Evolutionary conservation across 1,140 invertebrate species (phyloP), one percentile per base, ranked within the genome.

Genomic region (Dreissena rostriformis): DNA sequence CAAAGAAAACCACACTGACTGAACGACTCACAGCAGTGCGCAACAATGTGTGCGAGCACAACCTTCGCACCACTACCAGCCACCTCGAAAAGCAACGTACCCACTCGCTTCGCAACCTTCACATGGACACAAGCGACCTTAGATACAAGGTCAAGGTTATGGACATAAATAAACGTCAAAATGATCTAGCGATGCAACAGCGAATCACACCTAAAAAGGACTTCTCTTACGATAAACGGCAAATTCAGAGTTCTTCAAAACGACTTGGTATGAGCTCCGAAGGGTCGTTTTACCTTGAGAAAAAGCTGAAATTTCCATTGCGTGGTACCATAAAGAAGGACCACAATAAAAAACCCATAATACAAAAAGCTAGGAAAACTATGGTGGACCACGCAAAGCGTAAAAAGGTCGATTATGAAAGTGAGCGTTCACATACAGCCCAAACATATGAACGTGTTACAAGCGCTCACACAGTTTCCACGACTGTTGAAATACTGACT

Each of bases 21-120:
- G 90, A 92, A 84, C 87, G 87, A 83, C 76, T 91, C 53, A 91
- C 89, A 14, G 88, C 88, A 70, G 89, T 91, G n/a, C 90, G 89
- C 71, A 91, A 92, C 77, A 91, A 91, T 61, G 87, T 91, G 12
- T 91, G 89, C 82, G 91, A 92, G 79, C 90, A 91, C 22, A 86
- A 89, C 63, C 88, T 91, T 67, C 28, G 66, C n/a, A 87, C 88
- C 17, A 81, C 71, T 29, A 87, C 82, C 11, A 67, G 63, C 28
- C 80, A 86, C 67, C 82, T 93, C 11, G 86, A 92, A 19, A 84
- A 85, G 19, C 73, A 93, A 57, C 84, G 88, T 51, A 82, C 67
- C 12, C 63, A 78, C 52, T 82, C 72, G 24, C 85, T 93, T 70
- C 88, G 88, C 51, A 86, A 89, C 24, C 82, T 92, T 49, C 87